Base-by-base conservation (phyloP, 2,113 vertebrate species). In the Beaufortia kweichowensis region DNA sequence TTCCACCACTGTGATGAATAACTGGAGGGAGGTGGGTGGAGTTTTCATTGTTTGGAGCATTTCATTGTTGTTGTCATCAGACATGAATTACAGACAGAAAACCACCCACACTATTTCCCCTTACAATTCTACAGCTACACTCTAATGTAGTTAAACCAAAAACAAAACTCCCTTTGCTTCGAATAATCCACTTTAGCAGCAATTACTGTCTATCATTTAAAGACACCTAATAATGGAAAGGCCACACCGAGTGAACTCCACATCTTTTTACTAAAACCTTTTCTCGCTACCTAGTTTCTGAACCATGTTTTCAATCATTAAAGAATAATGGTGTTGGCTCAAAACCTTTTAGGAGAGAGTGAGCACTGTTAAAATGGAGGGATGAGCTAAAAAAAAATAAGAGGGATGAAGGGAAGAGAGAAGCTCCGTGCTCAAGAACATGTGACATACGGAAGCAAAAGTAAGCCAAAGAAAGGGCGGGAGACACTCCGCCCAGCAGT, bases 401-500 rank as follows among this genome's bases (percentile, higher is more conserved):
- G 14, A 53, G 21, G 23, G 63, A 77, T 29, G 41, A 63, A 63
- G 29, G 35, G 61, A 15, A 55, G 23, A 57, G 29, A 35, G 15
- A 55, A n/a, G 28, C n/a, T n/a, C 4, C 11, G 11, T 75, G 79
- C 78, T 87, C 79, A 80, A 68, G 71, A 87, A 88, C 85, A 80
- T 85, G 74, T 84, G 81, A 87, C 81, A 79, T 87, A 84, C 84
- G 71, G 63, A 84, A 81, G 84, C 80, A 79, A 87, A 90, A 91
- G 89, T 90, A 86, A 90, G 86, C 84, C 83, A 82, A 84, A 89
- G 87, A 86, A 86, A 90, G 86, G 88, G 82, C 86, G 84, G 85
- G 88, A 83, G 87, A 87, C 81, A 85, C 88, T 90, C 88, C 87
- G 87, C 89, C 89, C 87, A 87, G 84, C 85, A 91, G 89, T 86